phyloP scores from a whole-genome alignment of 2,113 vertebrate species.

The Xiphorhynchus elegans region DNA sequence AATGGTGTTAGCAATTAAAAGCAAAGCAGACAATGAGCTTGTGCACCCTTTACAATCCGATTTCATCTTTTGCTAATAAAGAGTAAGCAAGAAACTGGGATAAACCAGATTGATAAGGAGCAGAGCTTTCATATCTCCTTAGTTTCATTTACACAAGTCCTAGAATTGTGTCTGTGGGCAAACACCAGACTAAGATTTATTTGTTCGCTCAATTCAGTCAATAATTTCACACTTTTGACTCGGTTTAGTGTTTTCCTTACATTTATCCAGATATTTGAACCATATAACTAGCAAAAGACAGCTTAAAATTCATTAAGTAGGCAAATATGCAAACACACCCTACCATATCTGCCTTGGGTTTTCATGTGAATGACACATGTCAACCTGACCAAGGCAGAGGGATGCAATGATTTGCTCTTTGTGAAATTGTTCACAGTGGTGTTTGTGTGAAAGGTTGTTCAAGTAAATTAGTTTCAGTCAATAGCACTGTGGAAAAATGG shows the following conservation, averaged over 20 bases:
- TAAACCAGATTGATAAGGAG: slow-evolving; percentile 48
- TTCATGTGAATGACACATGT: slow-evolving; percentile 17
- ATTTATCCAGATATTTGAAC: slow-evolving; percentile 68
- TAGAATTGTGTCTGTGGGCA: slow-evolving; percentile 24
- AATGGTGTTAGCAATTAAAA: slow-evolving; percentile 37
- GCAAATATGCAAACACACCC: slow-evolving; percentile 38
- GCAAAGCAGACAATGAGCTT: neutral
- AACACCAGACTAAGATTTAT: slow-evolving; percentile 19
- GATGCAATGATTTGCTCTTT: slow-evolving; percentile 8
- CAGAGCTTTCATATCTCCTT: neutral
- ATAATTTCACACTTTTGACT: slow-evolving; percentile 85
- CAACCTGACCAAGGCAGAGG: slow-evolving; percentile 22
- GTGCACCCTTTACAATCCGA: slow-evolving; percentile 10
- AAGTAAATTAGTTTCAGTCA: slow-evolving; percentile 56
- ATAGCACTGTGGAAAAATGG: slow-evolving; percentile 2
- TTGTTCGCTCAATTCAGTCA: slow-evolving; percentile 84
- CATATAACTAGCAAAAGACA: slow-evolving; percentile 67
- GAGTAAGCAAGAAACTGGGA: slow-evolving; percentile 55
- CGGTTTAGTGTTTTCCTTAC: slow-evolving; percentile 76
- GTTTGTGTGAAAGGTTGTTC: slow-evolving; percentile 13
- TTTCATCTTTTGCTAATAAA: slow-evolving; percentile 58
- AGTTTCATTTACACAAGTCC: slow-evolving; percentile 1
- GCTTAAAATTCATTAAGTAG: slow-evolving; percentile 54
- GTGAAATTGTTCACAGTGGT: neutral
- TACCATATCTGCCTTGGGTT: neutral